A percentile compares a stretch with the other conserved stretches of the same genome.
Conservation (phyloP, 92 coral and sea anemone genomes). For the Heliopora coerulea region DNA sequence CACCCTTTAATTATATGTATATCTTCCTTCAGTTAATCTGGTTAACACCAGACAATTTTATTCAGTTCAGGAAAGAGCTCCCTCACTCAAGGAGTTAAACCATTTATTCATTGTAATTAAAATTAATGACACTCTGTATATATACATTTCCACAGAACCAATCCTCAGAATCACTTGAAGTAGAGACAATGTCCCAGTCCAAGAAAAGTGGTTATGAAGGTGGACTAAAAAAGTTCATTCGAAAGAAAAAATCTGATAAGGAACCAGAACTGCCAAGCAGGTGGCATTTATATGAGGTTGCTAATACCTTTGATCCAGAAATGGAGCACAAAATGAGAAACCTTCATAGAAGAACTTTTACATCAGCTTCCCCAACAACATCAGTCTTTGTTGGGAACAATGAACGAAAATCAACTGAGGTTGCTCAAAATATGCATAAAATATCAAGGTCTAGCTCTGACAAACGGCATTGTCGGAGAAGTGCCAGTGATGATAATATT, state of each 20-base stretch:
- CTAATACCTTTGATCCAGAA: not conserved
- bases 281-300: constrained; percentile 26
- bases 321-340: not conserved
- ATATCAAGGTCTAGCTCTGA: constrained; percentile 1
- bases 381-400: constrained; percentile 59
- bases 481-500: constrained; percentile 28
- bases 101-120: too few species aligned
- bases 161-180: constrained; percentile 22
- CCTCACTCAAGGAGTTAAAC: too few species aligned
- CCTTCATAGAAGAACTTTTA: not conserved
- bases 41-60: too few species aligned
- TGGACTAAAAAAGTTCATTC: constrained; percentile 29
- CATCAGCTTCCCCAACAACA: constrained; percentile 55
- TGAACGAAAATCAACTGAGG: constrained; percentile 70
- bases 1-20: too few species aligned
- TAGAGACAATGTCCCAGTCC: constrained; percentile 11
- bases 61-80: too few species aligned
- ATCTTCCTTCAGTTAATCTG: too few species aligned
- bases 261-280: not conserved
- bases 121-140: not conserved
- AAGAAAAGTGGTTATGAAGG: constrained; percentile 12
- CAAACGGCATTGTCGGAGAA: constrained; percentile 14
- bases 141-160: not conserved
- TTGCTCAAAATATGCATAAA: constrained; percentile 34
- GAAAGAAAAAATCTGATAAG: constrained; percentile 10